These are phyloP conservation scores for Dinocampus coccinellae DNA, from an alignment of 2,888 invertebrate genomes.

Conservation along the genomic window DNA sequence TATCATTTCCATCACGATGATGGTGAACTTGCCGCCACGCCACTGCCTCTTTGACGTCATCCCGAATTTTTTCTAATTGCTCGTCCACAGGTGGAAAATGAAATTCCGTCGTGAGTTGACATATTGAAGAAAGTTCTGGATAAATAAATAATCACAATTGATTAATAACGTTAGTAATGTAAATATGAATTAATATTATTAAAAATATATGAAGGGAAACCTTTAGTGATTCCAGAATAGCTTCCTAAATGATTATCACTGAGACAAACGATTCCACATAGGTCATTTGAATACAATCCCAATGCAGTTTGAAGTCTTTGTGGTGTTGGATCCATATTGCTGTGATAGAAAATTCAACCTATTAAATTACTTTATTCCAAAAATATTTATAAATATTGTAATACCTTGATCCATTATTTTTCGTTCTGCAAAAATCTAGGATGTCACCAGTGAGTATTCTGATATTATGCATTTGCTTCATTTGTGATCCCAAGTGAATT, in stretches of 20 bases:
- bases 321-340: constrained; percentile 76
- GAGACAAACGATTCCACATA: constrained; percentile 89
- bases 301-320: constrained; percentile 93
- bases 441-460: constrained; percentile 89
- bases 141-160: constrained; percentile 24
- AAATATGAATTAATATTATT: background rate
- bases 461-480: constrained; percentile 99
- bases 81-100: constrained; percentile 91
- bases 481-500: constrained; percentile 96
- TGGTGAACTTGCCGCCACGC: constrained; percentile 68
- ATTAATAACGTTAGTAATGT: constrained; percentile 11
- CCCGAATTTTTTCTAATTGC: constrained; percentile 82
- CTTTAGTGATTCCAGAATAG: constrained; percentile 76
- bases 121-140: constrained; percentile 78
- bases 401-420: constrained; percentile 69
- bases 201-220: constrained; percentile 59
- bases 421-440: constrained; percentile 81
- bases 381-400: constrained; percentile 19
- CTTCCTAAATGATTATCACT: constrained; percentile 76
- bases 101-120: constrained; percentile 90
- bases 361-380: background rate
- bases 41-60: constrained; percentile 74
- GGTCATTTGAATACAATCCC: constrained; percentile 91
- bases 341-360: constrained; percentile 24
- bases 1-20: constrained; percentile 62